phyloP scores from a whole-genome alignment of 2,888 invertebrate genomes.

The Parnassius apollo region DNA sequence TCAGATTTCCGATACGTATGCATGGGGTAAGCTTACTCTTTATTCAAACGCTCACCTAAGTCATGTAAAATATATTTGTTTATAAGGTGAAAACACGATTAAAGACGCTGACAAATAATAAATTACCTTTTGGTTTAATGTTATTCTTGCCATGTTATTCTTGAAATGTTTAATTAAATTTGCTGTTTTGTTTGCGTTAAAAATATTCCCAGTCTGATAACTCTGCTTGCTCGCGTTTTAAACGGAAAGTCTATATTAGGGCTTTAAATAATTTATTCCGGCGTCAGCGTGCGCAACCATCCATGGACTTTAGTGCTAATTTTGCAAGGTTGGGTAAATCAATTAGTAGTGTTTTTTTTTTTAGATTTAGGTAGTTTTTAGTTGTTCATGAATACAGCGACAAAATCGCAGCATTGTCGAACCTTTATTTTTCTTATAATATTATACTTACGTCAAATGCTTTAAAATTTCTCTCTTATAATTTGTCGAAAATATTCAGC shows the following conservation, averaged over 20 bases:
- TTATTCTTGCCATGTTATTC: neutral
- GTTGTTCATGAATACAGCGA: neutral
- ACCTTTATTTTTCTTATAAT: no score
- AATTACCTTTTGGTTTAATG: neutral
- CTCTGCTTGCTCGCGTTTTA: slow-evolving; percentile 22
- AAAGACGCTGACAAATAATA: neutral
- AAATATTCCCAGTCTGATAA: slow-evolving; percentile 9
- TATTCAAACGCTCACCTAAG: no score
- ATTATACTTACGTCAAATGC: no score
- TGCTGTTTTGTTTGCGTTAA: slow-evolving; percentile 2
- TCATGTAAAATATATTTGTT: no score
- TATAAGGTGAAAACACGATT: neutral
- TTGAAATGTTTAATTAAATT: slow-evolving; percentile 8
- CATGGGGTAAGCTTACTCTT: no score
- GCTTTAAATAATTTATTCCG: slow-evolving; percentile 40
- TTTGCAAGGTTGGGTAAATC: slow-evolving; percentile 38
- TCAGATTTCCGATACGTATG: no score
- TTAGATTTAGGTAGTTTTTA: slow-evolving; percentile 44
- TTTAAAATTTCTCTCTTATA: no score
- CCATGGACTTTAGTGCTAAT: slow-evolving; percentile 38
- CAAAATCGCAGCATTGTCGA: no score
- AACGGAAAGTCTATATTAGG: neutral
- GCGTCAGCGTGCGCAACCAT: slow-evolving; percentile 29
- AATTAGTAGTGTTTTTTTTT: slow-evolving; percentile 53
- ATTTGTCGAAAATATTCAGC: no score